phyloP scores from a whole-genome alignment of 2,888 invertebrate genomes.

The Esperia sulphurella region DNA sequence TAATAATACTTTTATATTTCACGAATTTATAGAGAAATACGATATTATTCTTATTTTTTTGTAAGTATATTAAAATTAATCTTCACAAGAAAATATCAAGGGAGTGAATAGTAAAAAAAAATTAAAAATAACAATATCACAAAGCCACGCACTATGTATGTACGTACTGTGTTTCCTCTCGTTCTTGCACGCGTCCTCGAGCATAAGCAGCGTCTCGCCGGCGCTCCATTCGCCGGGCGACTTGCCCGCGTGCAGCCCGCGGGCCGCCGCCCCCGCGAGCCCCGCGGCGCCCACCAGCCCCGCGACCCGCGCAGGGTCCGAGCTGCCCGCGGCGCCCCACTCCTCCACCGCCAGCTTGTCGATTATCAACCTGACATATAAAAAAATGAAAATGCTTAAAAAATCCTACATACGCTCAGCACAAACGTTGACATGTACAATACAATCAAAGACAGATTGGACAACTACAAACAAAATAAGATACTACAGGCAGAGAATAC shows the following conservation, averaged over 20 bases:
- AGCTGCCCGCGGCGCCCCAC: slow-evolving; percentile 44
- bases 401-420: too few relatives aligned
- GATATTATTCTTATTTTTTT: too few relatives aligned
- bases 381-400: too few relatives aligned
- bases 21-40: too few relatives aligned
- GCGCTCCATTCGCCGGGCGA: slow-evolving; percentile 73
- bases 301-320: slow-evolving; percentile 23
- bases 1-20: too few relatives aligned
- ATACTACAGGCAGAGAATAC: too few relatives aligned
- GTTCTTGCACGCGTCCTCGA: slow-evolving; percentile 72
- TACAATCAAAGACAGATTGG: too few relatives aligned
- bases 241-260: slow-evolving; percentile 63
- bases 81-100: too few relatives aligned
- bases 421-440: too few relatives aligned
- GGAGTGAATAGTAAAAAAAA: too few relatives aligned
- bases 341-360: slow-evolving; percentile 65
- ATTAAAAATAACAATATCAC: background rate
- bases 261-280: slow-evolving; percentile 19
- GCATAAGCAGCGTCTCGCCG: slow-evolving; percentile 69
- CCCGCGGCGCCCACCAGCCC: slow-evolving; percentile 16
- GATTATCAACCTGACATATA: slow-evolving; percentile 57
- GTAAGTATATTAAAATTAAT: too few relatives aligned
- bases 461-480: too few relatives aligned
- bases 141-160: background rate
- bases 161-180: slow-evolving; percentile 66